These are phyloP conservation scores for Stegastes partitus DNA, from an alignment of 2,113 vertebrate species.

Conservation along the genomic window DNA sequence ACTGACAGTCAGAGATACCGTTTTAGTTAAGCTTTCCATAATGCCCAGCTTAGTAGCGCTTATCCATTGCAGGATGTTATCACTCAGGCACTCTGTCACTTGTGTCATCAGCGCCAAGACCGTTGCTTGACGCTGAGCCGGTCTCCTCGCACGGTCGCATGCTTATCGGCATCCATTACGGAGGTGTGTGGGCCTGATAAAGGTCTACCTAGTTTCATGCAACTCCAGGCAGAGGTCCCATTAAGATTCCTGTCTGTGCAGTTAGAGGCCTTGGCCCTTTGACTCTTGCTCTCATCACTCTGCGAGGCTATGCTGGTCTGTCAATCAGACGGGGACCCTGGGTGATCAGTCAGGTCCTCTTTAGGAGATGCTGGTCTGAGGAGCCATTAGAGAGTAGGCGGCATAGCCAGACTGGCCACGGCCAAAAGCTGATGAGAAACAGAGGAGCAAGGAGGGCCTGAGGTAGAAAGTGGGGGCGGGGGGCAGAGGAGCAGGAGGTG, in stretches of 20 bases:
- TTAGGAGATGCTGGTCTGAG: slow-evolving; percentile 73
- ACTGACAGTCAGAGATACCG: slow-evolving; percentile 59
- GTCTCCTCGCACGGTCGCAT: slow-evolving; percentile 45
- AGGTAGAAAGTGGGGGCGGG: slow-evolving; percentile 61
- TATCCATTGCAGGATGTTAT: slow-evolving; percentile 77
- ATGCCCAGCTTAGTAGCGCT: slow-evolving; percentile 61
- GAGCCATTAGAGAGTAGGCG: slow-evolving; percentile 75
- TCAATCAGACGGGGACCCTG: slow-evolving; percentile 76
- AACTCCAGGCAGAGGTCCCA: slow-evolving; percentile 55
- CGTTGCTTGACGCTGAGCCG: slow-evolving; percentile 54
- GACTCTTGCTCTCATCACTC: slow-evolving; percentile 81
- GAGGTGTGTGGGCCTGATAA: slow-evolving; percentile 80
- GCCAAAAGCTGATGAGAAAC: slow-evolving; percentile 83
- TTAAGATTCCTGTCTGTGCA: slow-evolving; percentile 73
- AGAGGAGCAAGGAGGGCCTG: slow-evolving; percentile 72
- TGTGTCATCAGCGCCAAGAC: slow-evolving; percentile 67
- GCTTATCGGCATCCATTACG: slow-evolving; percentile 76
- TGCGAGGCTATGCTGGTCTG: slow-evolving; percentile 67
- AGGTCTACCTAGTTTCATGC: slow-evolving; percentile 40
- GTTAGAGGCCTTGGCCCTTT: slow-evolving; percentile 61
- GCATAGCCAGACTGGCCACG: slow-evolving; percentile 61
- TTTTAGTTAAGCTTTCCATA: slow-evolving; percentile 73
- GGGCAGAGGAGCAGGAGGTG: slow-evolving; percentile 63
- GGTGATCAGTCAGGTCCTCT: slow-evolving; percentile 80
- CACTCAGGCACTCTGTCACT: slow-evolving; percentile 75